Evolutionary conservation across 2,113 vertebrate genomes (phyloP), one percentile per base, ranked within the genome.

Genomic region (Furnarius figulus): DNA sequence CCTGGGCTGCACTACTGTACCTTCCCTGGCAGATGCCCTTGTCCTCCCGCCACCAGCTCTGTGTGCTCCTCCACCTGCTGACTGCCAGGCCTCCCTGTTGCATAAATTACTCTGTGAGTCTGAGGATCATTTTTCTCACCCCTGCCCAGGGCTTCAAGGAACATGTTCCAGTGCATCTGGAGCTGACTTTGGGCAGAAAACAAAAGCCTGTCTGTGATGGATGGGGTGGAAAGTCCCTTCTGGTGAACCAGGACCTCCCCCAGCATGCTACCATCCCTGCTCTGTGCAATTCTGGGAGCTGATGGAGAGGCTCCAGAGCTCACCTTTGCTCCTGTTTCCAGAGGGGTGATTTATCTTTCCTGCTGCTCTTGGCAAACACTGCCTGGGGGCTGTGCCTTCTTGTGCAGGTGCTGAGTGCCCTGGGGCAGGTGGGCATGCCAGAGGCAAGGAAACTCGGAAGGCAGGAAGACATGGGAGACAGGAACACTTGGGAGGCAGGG

Each of bases 1-100:
- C 5, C 5, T 7, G 80, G 87, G 73, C 68, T 84, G 65, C 50
- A 6, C 53, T 74, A 83, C 89, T 89, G 12, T 25, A 95, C 83
- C 91, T 86, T 67, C 65, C 47, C n/a, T 27, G 80, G 91, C 91
- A 92, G 91, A 95, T 89, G 89, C 84, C 81, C 68, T 68, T 40
- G 84, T 62, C 88, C 12, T 1, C 77, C 74, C 2, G 0, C 35
- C 20, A 23, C 78, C 85, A 16, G 77, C 85, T 80, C 82, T 2
- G 31, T 0, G 5, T 75, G 70, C 61, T 81, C 6, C 79, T 76
- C 55, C 52, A 33, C 91, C 95, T 85, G 77, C 95, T 68, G 84
- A 17, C 59, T 88, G 79, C 50, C 50, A 44, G 59, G 28, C 59
- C 71, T 88, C 76, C 73, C 80, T 28, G 7, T 12, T 47, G 68